Evolutionary conservation across 2,113 vertebrate species (phyloP), one percentile per base, ranked within the genome.

Genomic region (Sander lucioperca): DNA sequence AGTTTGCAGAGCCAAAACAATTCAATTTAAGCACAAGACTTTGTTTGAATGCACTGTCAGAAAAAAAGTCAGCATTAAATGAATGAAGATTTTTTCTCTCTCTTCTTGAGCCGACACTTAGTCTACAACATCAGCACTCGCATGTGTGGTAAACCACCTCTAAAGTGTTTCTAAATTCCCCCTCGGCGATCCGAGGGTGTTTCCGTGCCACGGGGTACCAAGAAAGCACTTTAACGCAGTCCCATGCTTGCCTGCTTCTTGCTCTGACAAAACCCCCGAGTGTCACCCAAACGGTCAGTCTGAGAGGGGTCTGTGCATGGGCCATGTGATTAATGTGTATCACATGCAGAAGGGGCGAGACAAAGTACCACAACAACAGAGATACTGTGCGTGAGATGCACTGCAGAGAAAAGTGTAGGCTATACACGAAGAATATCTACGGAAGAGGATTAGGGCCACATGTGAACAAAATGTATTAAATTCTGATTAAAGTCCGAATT

Each of bases 121-220:
- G 8, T 2, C 9, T 39, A 21, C 27, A 50, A 18, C 33, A 79
- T 56, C 47, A 86, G 63, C 43, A 12, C 56, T 80, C 50, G 65
- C 79, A 78, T 91, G 79, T 87, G 86, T 80, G 84, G 61, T 86
- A 72, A 92, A 89, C 86, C 89, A 81, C 81, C 83, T 88, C 83
- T 73, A 25, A 89, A 88, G 81, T 86, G 82, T 86, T 90, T 82
- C 79, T 84, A 75, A 88, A 74, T 61, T 79, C 82, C 62, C 64
- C 73, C 68, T 79, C 51, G 67, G 80, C 54, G 69, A 74, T 76
- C 70, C 25, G 47, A 78, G 79, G 71, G 63, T 72, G 85, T 85
- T 82, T 83, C 84, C 69, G 82, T 91, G 87, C 80, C 82, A 79
- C 61, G 39, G 72, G 63, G 80, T 59, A 86, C 87, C 81, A 66